phyloP scores from a whole-genome alignment of 2,888 invertebrate genomes.

The Polydrusus cervinus region DNA sequence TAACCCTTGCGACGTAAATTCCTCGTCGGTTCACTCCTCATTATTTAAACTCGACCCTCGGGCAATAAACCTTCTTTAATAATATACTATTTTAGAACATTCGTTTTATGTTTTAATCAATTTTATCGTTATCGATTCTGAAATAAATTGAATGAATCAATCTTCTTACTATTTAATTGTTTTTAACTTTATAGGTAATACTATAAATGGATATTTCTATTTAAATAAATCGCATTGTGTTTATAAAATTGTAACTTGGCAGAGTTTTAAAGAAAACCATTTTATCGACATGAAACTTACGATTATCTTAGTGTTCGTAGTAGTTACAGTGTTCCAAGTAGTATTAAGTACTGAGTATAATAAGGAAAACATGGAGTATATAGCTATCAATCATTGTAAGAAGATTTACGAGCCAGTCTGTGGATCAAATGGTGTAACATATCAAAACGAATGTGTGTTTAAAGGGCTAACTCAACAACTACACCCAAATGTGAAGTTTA shows the following conservation, averaged over 20 bases:
- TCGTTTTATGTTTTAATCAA: neutral
- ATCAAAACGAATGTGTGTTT: slow-evolving; percentile 38
- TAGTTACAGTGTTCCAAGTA: neutral
- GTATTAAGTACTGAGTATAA: neutral
- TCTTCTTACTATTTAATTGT: neutral
- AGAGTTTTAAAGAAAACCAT: neutral
- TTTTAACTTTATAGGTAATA: neutral
- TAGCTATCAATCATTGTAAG: slow-evolving; percentile 26
- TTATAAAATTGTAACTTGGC: too few species aligned
- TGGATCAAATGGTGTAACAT: slow-evolving; percentile 44
- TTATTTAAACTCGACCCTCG: too few species aligned
- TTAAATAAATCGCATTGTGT: neutral
- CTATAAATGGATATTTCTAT: too few species aligned
- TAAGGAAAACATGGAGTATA: too few species aligned
- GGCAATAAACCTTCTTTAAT: too few species aligned
- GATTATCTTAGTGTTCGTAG: neutral
- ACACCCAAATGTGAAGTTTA: neutral
- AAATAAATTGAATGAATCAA: neutral
- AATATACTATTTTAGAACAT: too few species aligned
- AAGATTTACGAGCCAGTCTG: slow-evolving; percentile 36
- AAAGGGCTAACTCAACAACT: slow-evolving; percentile 29
- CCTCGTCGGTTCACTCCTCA: too few species aligned
- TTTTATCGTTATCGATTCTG: neutral
- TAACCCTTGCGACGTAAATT: too few species aligned
- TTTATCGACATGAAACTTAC: neutral